Conservation (phyloP, 2,113 vertebrate species). For the Tachuris rubrigastra region DNA sequence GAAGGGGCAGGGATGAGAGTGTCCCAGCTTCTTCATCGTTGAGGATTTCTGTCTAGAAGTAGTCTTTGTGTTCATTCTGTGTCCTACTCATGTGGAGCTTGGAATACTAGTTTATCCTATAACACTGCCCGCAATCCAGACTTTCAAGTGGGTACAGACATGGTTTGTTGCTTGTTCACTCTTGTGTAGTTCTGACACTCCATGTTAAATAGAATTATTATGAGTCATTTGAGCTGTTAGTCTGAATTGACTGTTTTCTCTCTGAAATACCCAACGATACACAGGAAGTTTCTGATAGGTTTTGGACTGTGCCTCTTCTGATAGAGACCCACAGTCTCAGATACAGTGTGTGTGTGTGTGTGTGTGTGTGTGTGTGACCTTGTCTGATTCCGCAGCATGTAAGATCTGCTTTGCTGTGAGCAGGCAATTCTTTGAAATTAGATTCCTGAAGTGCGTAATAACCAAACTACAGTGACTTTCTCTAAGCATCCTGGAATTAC, state of each 20-base stretch:
- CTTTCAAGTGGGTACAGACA: not conserved
- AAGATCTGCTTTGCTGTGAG: not conserved
- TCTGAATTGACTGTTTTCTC: rapidly evolving
- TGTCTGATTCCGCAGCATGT: not conserved
- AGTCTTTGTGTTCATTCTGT: not conserved
- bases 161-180: not conserved
- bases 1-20: not conserved
- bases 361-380: not conserved
- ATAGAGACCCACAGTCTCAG: not conserved
- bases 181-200: not conserved
- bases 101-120: not conserved
- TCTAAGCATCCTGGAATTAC: not conserved
- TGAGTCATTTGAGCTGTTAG: not conserved
- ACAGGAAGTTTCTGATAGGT: not conserved
- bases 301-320: not conserved
- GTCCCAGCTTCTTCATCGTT: not conserved
- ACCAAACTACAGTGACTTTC: not conserved
- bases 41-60: not conserved
- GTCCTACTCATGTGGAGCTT: not conserved
- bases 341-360: not conserved
- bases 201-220: not conserved
- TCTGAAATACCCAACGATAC: not conserved
- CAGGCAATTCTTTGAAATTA: not conserved
- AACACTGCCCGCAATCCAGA: not conserved
- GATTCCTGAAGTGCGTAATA: not conserved